Evolutionary conservation across 2,888 invertebrate species (phyloP).

Genomic region (Cephus pygmeus): DNA sequence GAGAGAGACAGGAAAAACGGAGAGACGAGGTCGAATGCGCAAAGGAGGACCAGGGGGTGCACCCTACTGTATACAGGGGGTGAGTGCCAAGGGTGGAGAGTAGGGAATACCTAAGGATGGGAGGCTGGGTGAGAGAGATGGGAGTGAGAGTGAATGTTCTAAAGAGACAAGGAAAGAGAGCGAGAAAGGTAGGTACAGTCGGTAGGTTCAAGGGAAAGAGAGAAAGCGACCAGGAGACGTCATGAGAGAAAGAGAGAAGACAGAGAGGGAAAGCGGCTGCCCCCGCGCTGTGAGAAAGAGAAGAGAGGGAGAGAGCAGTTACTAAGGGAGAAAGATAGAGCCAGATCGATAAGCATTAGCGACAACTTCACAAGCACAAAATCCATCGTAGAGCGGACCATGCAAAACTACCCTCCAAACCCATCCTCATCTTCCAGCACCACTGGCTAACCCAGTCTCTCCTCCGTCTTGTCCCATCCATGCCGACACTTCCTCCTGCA

Average conservation of each 20-base stretch:
- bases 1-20: no score
- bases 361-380: slow-evolving; percentile 39
- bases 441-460: slow-evolving; percentile 6
- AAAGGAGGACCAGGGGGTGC: background rate
- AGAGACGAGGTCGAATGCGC: background rate
- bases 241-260: background rate
- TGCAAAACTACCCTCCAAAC: slow-evolving; percentile 30
- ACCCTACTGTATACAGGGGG: background rate
- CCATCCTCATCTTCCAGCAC: background rate
- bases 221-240: background rate
- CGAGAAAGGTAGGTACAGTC: background rate
- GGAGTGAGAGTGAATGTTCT: background rate
- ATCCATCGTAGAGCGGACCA: slow-evolving; percentile 31
- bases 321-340: slow-evolving; percentile 12
- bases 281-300: no score
- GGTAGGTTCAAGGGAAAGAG: slow-evolving; percentile 4
- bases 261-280: no score
- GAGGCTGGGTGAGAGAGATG: background rate
- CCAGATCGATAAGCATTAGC: slow-evolving; percentile 45
- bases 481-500: slow-evolving; percentile 17
- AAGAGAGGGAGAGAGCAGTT: background rate
- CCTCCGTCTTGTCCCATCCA: slow-evolving; percentile 18
- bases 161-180: background rate
- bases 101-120: background rate
- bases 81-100: background rate